A percentile compares a stretch with the other conserved stretches of the same genome.
These are phyloP conservation scores for Macrosoma leucophasiata DNA, from an alignment of 2,888 invertebrate genomes.

Conservation along the genomic window DNA sequence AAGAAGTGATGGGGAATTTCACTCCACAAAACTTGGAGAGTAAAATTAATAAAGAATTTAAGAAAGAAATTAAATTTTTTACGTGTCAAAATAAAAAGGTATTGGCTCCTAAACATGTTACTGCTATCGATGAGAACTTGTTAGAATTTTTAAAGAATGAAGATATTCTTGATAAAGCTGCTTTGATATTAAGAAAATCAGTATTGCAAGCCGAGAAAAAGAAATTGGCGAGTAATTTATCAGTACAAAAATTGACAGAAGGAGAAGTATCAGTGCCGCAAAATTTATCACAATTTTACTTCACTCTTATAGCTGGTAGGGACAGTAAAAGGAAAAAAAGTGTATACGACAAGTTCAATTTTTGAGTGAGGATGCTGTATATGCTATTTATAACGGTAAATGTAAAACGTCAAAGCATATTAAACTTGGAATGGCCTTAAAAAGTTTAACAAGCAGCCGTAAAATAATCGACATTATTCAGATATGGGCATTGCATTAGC, in stretches of 20 bases:
- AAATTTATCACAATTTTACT: conserved; percentile 23
- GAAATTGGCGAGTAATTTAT: conserved; percentile 13
- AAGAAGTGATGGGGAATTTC: too few species aligned
- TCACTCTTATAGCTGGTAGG: conserved; percentile 19
- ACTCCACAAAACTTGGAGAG: conserved; percentile 26
- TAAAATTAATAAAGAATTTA: conserved; percentile 25
- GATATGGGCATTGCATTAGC: conserved; percentile 13
- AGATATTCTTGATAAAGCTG: conserved; percentile 17
- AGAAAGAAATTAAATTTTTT: conserved; percentile 26
- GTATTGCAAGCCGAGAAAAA: conserved; percentile 20
- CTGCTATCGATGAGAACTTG: neutral
- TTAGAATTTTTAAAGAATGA: conserved; percentile 21
- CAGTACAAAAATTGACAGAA: neutral
- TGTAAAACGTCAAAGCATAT: conserved; percentile 3
- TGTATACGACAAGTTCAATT: conserved; percentile 21
- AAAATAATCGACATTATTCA: conserved; percentile 11
- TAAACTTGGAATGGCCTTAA: conserved; percentile 7
- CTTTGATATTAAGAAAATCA: conserved; percentile 18
- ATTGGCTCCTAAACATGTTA: conserved; percentile 16
- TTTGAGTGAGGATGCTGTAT: conserved; percentile 6
- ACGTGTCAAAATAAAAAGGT: conserved; percentile 24
- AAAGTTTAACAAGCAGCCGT: conserved; percentile 12
- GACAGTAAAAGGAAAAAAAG: conserved; percentile 23
- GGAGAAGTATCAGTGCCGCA: conserved; percentile 21
- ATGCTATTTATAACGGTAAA: conserved; percentile 6